Base-by-base conservation (phyloP, 2,797 vertebrate species). In the Jordanella pulchra region DNA sequence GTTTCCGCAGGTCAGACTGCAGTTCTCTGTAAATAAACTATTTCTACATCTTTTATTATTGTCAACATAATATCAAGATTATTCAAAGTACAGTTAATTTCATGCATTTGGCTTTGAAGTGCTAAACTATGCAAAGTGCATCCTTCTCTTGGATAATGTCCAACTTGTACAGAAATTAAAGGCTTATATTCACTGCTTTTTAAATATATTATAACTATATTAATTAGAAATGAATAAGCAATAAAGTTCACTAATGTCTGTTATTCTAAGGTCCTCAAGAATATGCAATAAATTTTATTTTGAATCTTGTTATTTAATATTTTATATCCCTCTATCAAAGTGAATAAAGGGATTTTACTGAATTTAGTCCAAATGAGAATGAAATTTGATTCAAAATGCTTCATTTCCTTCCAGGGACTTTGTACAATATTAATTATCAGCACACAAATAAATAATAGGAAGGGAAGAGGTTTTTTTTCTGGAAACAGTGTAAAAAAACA, bases 131-230 rank as follows among this genome's bases (percentile, higher is more conserved):
- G 53, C 48, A 65, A 48, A 71, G 61, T 44, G 23, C n/a, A 25
- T 25, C 28, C 42, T 63, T 5, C 25, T 81, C 81, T 78, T 65
- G 73, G 64, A 55, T 56, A 73, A 70, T 61, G 69, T 65, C 65
- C 68, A 64, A 60, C 72, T 74, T 87, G 84, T 82, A 82, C 86
- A 84, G 78, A 91, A 89, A 91, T 86, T 89, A 88, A 84, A n/a
- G 15, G 78, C 74, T 88, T 80, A 86, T 90, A 89, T 89, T 87
- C 89, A 82, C 89, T 87, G 81, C 89, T 83, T 73, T 70, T 56
- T 81, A 79, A 67, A 50, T 30, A 77, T 83, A 86, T 90, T 89
- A 91, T 87, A 83, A 89, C 12, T 17, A 56, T 7, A 27, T 56
- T 56, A 84, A 83, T 87, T 78, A 84, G 80, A 61, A 3, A 73